These are phyloP conservation scores for Synanthedon vespiformis DNA, from an alignment of 2,888 invertebrate species.

Conservation along the genomic window DNA sequence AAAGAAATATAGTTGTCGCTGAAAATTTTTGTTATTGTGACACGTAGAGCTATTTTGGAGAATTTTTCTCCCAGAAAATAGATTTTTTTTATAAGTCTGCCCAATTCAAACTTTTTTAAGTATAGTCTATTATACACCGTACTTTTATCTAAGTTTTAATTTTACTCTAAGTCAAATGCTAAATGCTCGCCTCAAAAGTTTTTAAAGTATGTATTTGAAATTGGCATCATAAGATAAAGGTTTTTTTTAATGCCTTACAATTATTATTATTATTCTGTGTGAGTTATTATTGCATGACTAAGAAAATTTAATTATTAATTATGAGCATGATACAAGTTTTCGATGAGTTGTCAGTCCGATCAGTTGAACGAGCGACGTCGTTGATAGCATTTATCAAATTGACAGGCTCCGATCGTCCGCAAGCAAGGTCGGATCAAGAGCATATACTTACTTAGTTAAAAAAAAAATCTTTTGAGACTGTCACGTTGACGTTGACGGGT, in stretches of 20 bases:
- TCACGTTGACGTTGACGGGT: slow-evolving; percentile 53
- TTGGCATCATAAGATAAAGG: too few relatives aligned
- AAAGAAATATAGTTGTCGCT: too few relatives aligned
- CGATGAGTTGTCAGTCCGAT: not conserved
- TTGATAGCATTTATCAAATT: slow-evolving; percentile 20
- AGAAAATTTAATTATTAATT: not conserved
- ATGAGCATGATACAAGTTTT: not conserved
- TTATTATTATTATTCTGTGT: not conserved
- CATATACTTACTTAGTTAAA: slow-evolving; percentile 9
- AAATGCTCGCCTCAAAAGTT: too few relatives aligned
- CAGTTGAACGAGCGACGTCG: slow-evolving; percentile 10
- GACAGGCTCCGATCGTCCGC: slow-evolving; percentile 16
- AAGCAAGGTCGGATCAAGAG: slow-evolving; percentile 34
- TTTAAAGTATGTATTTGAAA: too few relatives aligned
- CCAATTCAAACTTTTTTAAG: too few relatives aligned
- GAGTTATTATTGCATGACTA: not conserved
- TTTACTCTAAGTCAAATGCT: too few relatives aligned
- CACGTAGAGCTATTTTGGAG: too few relatives aligned
- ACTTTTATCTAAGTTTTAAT: too few relatives aligned
- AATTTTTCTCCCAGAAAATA: too few relatives aligned
- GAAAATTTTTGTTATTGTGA: too few relatives aligned
- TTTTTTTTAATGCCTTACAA: slow-evolving; percentile 4
- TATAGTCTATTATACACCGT: too few relatives aligned
- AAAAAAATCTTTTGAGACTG: slow-evolving; percentile 42
- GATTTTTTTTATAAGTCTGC: too few relatives aligned